phyloP scores from a whole-genome alignment of 2,113 vertebrate species.

The Alligator mississippiensis region DNA sequence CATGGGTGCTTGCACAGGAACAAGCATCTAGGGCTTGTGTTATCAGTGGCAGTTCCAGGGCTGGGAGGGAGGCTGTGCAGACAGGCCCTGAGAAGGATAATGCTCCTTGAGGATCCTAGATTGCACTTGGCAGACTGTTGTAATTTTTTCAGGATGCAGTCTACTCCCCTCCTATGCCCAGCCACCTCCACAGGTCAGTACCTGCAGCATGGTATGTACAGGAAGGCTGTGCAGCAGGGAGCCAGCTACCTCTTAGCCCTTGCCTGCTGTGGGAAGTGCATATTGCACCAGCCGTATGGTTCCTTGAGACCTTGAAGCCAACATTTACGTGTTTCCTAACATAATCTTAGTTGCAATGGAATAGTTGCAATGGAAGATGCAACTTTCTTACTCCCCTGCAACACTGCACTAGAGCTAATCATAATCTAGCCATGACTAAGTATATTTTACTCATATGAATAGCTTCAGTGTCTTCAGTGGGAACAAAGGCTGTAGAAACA shows the following conservation, averaged over 20 bases:
- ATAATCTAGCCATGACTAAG: neutral
- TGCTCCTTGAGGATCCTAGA: neutral
- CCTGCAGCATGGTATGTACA: neutral
- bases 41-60: neutral
- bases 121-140: neutral
- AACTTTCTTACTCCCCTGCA: neutral
- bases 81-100: neutral
- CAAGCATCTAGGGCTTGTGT: neutral
- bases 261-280: neutral
- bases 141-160: neutral
- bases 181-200: neutral
- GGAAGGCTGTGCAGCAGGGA: neutral
- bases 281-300: neutral
- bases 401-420: neutral
- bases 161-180: neutral
- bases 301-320: neutral
- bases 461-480: neutral
- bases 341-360: too few species aligned
- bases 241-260: neutral
- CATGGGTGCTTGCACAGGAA: too few species aligned
- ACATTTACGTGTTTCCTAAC: neutral
- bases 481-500: neutral
- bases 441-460: neutral
- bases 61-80: neutral
- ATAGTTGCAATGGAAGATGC: neutral